Conservation (phyloP, 2,113 vertebrate species). For the Lontra canadensis region DNA sequence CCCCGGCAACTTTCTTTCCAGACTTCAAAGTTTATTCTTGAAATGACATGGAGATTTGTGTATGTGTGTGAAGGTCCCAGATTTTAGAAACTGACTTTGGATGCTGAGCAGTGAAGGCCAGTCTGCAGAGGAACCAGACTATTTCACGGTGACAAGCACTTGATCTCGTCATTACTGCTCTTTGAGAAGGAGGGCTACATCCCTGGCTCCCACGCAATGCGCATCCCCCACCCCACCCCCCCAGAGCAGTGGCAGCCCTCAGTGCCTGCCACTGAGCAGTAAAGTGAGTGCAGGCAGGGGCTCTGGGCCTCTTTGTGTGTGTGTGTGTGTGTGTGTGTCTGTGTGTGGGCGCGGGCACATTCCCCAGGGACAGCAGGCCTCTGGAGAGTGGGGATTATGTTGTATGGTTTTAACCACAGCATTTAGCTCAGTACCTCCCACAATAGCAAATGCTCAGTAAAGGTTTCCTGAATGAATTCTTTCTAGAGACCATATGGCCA, state of each 20-base stretch:
- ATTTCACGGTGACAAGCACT: background rate
- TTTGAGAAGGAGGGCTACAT: background rate
- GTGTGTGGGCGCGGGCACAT: fast-evolving
- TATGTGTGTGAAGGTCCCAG: background rate
- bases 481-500: background rate
- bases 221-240: fast-evolving
- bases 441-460: background rate
- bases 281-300: background rate
- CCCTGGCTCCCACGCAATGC: fast-evolving
- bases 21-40: background rate
- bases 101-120: background rate
- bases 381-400: background rate
- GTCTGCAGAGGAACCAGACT: background rate
- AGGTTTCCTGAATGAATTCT: background rate
- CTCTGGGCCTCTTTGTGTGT: fast-evolving
- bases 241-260: background rate
- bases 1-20: background rate
- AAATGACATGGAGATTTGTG: background rate
- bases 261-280: fast-evolving
- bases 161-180: background rate
- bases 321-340: too few relatives aligned
- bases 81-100: background rate
- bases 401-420: background rate
- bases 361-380: background rate
- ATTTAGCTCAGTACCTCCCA: background rate